Base-by-base conservation (phyloP, 2,888 invertebrate species). In the Ennomos fuscantarius region DNA sequence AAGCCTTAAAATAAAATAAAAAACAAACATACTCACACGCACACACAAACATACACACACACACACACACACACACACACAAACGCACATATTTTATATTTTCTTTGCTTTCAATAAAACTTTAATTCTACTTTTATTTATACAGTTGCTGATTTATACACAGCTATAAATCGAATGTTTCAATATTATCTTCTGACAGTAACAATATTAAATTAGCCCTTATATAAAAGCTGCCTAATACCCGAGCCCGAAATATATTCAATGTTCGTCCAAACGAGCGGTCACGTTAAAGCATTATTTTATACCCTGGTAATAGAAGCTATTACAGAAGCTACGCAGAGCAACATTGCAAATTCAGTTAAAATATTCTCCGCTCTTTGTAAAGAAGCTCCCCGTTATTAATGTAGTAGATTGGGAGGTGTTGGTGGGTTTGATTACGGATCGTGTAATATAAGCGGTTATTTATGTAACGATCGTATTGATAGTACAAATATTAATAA, bases 321-420 rank as follows among this genome's bases (percentile, higher is more conserved):
- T 53, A 62, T 66, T 62, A 66, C 60, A 62, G 54, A 63, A 54
- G 61, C 60, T 60, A 54, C 54, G 53, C 39, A 47, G 58, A 55
- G 45, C 13, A 33, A 55, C 63, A 61, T 66, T 64, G 60, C 62
- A 62, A 62, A 66, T 66, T 64, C 64, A 61, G 54, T 64, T 64
- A 59, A 62, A 66, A 63, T 65, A 67, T 63, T 67, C 60, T 55
- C 54, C 54, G 50, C 54, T 59, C 43, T 60, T 58, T 62, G 56
- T 59, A 62, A 57, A 64, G 55, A 63, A 63, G 62, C 57, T 65
- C 48, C 50, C 61, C 55, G 48, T 67, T 67, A 65, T 63, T 67
- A 62, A 67, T 65, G 66, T 63, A 60, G 12, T 53, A 53, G 58
- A 11, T 9, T 32, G 35, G 32, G 52, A 53, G 48, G 11, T 41